phyloP scores from a whole-genome alignment of 2,797 vertebrate genomes.

The Chiroxiphia lanceolata region DNA sequence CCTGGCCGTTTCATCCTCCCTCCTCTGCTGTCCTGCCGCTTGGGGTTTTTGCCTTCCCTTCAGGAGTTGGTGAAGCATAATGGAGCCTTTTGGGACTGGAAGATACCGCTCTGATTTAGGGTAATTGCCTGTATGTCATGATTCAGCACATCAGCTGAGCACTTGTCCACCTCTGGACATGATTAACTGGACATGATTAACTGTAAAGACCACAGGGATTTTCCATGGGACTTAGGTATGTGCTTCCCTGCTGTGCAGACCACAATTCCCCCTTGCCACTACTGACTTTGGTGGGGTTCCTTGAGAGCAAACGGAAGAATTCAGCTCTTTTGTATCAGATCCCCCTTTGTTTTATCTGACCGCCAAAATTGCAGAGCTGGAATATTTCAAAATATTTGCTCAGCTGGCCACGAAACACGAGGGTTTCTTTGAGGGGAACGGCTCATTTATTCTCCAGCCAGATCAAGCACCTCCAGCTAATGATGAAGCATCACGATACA shows the following conservation, averaged over 20 bases:
- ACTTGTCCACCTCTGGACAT: slow-evolving; percentile 38
- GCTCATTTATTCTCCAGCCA: slow-evolving; percentile 49
- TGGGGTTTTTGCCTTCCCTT: slow-evolving; percentile 4
- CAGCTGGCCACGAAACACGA: neutral
- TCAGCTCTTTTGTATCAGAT: slow-evolving; percentile 43
- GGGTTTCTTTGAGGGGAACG: neutral
- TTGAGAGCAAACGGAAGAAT: neutral
- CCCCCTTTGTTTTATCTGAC: slow-evolving; percentile 43
- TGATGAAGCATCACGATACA: slow-evolving; percentile 6
- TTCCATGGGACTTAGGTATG: slow-evolving; percentile 12
- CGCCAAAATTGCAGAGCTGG: neutral
- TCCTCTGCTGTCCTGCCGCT: neutral
- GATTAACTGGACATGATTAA: slow-evolving; percentile 67
- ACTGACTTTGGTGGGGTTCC: neutral
- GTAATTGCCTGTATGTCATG: slow-evolving; percentile 48
- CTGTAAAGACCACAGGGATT: slow-evolving; percentile 48
- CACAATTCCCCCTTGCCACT: neutral
- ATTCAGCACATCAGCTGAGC: slow-evolving; percentile 49
- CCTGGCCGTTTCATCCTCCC: slow-evolving; percentile 17
- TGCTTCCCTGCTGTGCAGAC: neutral
- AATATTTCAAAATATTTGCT: slow-evolving; percentile 61
- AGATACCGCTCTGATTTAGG: slow-evolving; percentile 49
- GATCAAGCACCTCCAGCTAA: slow-evolving; percentile 52
- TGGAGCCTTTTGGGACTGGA: slow-evolving; percentile 32
- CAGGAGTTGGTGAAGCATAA: slow-evolving; percentile 1